A percentile compares a stretch with the other conserved stretches of the same genome.
Conservation (phyloP, 1,140 invertebrate species). For the Monochamus saltuarius region DNA sequence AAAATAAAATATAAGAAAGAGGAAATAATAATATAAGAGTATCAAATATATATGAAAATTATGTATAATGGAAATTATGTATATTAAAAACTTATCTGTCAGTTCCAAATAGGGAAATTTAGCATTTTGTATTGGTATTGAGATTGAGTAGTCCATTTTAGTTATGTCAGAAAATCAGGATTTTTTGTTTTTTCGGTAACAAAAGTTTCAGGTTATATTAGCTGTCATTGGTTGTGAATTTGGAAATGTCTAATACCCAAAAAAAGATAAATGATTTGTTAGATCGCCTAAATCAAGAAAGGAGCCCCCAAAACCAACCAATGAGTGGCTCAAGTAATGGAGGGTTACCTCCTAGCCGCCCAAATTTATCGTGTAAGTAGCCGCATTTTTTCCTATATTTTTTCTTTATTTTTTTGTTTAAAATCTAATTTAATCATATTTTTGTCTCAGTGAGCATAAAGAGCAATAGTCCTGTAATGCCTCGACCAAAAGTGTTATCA, state of each 20-base stretch:
- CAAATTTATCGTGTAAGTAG: conserved; percentile 37
- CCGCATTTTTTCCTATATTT: conserved; percentile 8
- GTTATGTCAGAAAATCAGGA: conserved; percentile 24
- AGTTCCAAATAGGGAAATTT: no score
- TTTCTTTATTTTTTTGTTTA: background rate
- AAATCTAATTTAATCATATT: background rate
- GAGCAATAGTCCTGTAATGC: conserved; percentile 33
- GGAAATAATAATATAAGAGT: no score
- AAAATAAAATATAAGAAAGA: no score
- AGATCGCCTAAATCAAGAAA: conserved; percentile 37
- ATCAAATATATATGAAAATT: no score
- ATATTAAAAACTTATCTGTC: no score
- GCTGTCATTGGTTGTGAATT: background rate
- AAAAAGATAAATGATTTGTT: conserved; percentile 45
- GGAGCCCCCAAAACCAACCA: conserved; percentile 27
- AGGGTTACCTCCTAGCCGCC: conserved; percentile 32
- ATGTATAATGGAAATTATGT: no score
- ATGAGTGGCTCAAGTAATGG: conserved; percentile 32
- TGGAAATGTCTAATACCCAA: conserved; percentile 11
- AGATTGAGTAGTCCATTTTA: conserved; percentile 11
- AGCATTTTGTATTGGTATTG: no score
- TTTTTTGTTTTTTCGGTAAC: conserved; percentile 14
- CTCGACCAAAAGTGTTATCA: conserved; percentile 35
- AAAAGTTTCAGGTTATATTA: conserved; percentile 8
- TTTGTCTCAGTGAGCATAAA: conserved; percentile 34